phyloP scores from a whole-genome alignment of 2,888 invertebrate species.

The Synergus japonicus region DNA sequence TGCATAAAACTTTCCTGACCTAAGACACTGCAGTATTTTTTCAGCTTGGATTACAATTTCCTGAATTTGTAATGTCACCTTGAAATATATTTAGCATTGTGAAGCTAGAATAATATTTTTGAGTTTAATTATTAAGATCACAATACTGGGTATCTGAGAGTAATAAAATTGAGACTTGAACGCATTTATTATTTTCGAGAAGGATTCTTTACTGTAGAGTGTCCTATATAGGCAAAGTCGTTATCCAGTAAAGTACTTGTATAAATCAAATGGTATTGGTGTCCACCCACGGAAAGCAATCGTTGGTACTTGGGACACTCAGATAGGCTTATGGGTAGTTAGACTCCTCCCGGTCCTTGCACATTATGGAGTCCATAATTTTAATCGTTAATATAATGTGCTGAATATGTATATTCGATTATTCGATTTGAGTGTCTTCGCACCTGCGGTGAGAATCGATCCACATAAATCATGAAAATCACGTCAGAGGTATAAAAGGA shows the following conservation, averaged over 20 bases:
- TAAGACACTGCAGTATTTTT: background rate
- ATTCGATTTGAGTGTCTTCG: conserved; percentile 48
- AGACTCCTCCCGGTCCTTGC: conserved; percentile 43
- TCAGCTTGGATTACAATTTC: background rate
- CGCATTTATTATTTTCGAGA: conserved; percentile 53
- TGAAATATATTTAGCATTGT: background rate
- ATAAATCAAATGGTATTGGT: conserved; percentile 56
- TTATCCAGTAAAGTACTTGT: conserved; percentile 52
- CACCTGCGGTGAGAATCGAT: conserved; percentile 46
- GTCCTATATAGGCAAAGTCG: conserved; percentile 52
- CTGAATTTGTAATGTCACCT: background rate
- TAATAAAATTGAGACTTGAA: conserved; percentile 16
- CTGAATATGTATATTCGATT: conserved; percentile 45
- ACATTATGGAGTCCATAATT: conserved; percentile 50
- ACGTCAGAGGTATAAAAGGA: background rate
- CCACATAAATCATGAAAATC: conserved; percentile 33
- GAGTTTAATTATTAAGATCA: background rate
- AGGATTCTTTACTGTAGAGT: conserved; percentile 43
- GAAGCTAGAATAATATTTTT: background rate
- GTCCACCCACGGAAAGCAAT: conserved; percentile 55
- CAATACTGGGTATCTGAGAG: background rate
- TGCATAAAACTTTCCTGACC: background rate
- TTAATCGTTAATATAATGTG: conserved; percentile 52
- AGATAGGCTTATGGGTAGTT: conserved; percentile 41
- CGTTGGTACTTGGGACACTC: conserved; percentile 20